Conservation (phyloP, 2,888 invertebrate species). For the Pelosia muscerda region DNA sequence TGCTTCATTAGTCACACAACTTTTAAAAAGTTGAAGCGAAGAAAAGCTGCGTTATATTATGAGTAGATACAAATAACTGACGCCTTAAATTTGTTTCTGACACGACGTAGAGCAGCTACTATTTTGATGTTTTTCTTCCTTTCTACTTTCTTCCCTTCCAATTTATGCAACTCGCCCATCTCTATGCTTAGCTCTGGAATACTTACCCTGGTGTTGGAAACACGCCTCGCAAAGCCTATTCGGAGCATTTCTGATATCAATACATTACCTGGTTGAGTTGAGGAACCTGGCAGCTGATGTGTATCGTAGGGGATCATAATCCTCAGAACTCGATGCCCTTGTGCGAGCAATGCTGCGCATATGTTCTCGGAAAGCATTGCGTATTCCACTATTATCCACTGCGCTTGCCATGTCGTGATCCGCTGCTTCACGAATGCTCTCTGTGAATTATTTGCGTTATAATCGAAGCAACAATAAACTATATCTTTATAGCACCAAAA, state of each 20-base stretch:
- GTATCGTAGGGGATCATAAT: conserved; percentile 64
- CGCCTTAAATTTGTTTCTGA: background rate
- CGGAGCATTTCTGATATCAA: conserved; percentile 6
- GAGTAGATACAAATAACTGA: background rate
- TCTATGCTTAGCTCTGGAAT: background rate
- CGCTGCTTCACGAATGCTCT: conserved; percentile 63
- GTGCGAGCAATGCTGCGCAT: conserved; percentile 63
- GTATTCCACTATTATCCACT: conserved; percentile 52
- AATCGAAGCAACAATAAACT: background rate
- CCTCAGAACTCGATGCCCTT: conserved; percentile 61
- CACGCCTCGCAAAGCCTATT: no score
- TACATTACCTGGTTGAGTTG: conserved; percentile 45
- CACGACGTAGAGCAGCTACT: background rate
- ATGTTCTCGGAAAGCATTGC: conserved; percentile 67
- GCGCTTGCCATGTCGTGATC: conserved; percentile 40
- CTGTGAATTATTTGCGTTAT: conserved; percentile 44
- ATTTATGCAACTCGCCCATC: background rate
- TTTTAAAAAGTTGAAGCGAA: no score
- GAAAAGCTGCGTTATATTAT: no score
- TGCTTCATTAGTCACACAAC: no score
- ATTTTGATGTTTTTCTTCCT: no score
- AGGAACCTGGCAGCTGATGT: conserved; percentile 66
- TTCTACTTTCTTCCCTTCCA: no score
- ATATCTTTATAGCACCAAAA: background rate
- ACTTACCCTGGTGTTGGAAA: background rate